Evolutionary conservation across 2,888 invertebrate genomes (phyloP).

Genomic region (Aphidoletes aphidimyza): DNA sequence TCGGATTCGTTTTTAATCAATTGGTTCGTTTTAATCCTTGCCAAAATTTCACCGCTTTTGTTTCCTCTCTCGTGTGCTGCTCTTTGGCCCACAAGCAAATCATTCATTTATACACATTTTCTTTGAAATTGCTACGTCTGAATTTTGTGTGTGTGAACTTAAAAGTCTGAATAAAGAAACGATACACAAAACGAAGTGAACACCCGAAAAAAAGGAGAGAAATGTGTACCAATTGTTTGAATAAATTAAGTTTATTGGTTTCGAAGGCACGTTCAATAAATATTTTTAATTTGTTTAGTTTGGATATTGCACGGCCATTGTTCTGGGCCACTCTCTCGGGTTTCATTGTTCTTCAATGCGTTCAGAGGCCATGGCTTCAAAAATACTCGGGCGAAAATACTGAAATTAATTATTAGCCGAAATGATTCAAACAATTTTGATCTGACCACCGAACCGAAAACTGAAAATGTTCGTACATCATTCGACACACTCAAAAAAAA

Average conservation of each 20-base stretch:
- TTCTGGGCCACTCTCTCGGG: neutral
- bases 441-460: neutral
- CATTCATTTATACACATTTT: neutral
- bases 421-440: neutral
- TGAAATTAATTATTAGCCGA: neutral
- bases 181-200: neutral
- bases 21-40: slow-evolving; percentile 16
- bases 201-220: neutral
- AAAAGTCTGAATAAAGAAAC: neutral
- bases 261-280: neutral
- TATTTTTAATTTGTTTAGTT: slow-evolving; percentile 14
- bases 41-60: too few species aligned
- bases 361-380: neutral
- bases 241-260: slow-evolving; percentile 47
- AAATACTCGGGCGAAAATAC: neutral
- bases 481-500: neutral
- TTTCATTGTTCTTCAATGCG: neutral
- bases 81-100: neutral
- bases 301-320: slow-evolving; percentile 12
- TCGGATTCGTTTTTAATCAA: slow-evolving; percentile 28
- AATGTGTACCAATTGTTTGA: slow-evolving; percentile 12
- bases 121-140: neutral
- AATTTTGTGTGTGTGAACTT: neutral
- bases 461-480: neutral
- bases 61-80: too few species aligned